These are phyloP conservation scores for Epizoanthus rinbou DNA, from an alignment of 92 coral and sea anemone species.

Conservation along the genomic window DNA sequence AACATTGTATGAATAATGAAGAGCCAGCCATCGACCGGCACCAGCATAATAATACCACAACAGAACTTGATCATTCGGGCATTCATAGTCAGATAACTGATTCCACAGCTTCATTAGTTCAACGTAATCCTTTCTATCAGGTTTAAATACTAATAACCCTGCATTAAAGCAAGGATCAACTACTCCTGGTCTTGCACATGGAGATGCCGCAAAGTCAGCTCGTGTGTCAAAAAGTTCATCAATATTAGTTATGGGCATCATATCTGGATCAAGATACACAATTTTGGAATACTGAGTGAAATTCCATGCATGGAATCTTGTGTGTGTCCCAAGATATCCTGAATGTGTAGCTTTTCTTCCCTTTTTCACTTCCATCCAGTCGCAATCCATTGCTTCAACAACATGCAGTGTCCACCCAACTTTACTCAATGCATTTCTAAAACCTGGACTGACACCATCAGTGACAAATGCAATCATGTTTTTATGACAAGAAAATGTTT, in stretches of 20 bases:
- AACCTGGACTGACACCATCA: conserved; percentile 58
- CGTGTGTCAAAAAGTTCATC: conserved; percentile 82
- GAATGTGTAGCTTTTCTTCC: conserved; percentile 45
- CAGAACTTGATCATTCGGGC: conserved; percentile 78
- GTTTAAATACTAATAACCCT: conserved; percentile 81
- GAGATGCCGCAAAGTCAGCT: conserved; percentile 84
- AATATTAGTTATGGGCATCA: conserved; percentile 85
- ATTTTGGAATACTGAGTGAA: conserved; percentile 82
- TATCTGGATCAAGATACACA: conserved; percentile 88
- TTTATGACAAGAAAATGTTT: conserved; percentile 68
- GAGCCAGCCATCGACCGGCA: conserved; percentile 48
- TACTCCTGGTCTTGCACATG: conserved; percentile 84
- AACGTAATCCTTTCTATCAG: conserved; percentile 39
- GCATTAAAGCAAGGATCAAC: conserved; percentile 95
- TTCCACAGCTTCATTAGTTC: conserved; percentile 64
- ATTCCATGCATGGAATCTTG: conserved; percentile 90
- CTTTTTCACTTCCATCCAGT: conserved; percentile 78
- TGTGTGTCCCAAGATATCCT: conserved; percentile 85
- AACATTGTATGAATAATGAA: conserved; percentile 62
- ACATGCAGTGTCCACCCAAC: conserved; percentile 75
- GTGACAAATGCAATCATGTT: conserved; percentile 86
- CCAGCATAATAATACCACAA: conserved; percentile 79
- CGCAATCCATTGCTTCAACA: conserved; percentile 85
- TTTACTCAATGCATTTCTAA: conserved; percentile 66
- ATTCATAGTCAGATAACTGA: conserved; percentile 50